phyloP scores from a whole-genome alignment of 2,113 vertebrate genomes.

The Lophius piscatorius region DNA sequence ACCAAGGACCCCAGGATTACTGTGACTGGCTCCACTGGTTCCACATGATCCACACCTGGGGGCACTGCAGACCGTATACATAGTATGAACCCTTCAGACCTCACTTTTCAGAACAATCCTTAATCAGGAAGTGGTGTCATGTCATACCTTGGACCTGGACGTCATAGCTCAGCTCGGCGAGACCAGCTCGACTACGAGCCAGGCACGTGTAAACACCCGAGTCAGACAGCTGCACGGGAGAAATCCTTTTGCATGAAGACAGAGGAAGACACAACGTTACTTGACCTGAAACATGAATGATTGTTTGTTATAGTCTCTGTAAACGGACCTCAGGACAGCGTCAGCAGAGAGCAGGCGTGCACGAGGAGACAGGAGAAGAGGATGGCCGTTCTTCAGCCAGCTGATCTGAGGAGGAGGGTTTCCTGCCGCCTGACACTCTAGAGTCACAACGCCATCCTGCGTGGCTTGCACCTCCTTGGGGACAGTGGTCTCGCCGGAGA shows the following conservation, averaged over 20 bases:
- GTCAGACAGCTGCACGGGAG: conserved; percentile 84
- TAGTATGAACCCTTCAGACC: conserved; percentile 1
- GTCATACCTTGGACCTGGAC: conserved; percentile 86
- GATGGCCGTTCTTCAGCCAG: conserved; percentile 89
- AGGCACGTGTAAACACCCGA: conserved; percentile 87
- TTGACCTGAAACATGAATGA: not conserved
- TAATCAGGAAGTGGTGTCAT: not conserved
- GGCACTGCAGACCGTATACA: conserved; percentile 75
- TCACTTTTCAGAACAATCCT: not conserved
- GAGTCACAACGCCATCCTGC: conserved; percentile 76
- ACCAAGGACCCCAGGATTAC: conserved; percentile 84
- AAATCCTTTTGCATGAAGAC: conserved; percentile 81
- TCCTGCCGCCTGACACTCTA: conserved; percentile 84
- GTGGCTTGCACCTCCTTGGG: conserved; percentile 73
- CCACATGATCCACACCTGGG: conserved; percentile 78
- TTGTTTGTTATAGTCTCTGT: not conserved
- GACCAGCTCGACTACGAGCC: conserved; percentile 85
- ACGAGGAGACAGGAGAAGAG: conserved; percentile 82
- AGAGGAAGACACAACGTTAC: conserved; percentile 18
- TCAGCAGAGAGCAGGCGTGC: conserved; percentile 80
- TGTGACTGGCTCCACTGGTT: conserved; percentile 81
- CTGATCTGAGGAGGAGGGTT: conserved; percentile 83
- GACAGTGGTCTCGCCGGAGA: conserved; percentile 58
- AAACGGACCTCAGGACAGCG: conserved; percentile 83
- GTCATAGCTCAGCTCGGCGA: conserved; percentile 83